Evolutionary conservation across 1,140 invertebrate species (phyloP).

Genomic region (Pissodes strobi): DNA sequence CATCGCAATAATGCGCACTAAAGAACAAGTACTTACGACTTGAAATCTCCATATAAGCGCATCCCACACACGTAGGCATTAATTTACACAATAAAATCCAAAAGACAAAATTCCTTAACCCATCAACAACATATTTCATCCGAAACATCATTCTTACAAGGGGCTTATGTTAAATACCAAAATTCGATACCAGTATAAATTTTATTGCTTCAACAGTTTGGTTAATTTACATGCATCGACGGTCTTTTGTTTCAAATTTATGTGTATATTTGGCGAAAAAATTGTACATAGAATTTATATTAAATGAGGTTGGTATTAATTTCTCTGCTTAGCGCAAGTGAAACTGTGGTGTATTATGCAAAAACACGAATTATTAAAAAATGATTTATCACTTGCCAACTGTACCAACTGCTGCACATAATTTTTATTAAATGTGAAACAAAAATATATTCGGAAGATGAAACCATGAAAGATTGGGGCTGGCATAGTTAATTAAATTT

Average conservation of each 20-base stretch:
- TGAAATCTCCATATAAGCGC: constrained; percentile 13
- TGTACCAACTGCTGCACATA: no score
- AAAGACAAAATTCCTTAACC: constrained; percentile 27
- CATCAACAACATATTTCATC: constrained; percentile 18
- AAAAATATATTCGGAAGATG: no score
- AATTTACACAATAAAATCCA: constrained; percentile 13
- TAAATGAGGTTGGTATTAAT: no score
- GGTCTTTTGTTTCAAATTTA: constrained; percentile 24
- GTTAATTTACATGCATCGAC: constrained; percentile 10
- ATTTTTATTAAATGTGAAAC: no score
- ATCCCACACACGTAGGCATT: constrained; percentile 12
- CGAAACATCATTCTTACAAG: constrained; percentile 17
- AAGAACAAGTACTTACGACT: no score
- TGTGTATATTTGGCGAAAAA: not conserved
- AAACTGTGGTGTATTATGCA: no score
- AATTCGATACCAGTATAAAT: constrained; percentile 28
- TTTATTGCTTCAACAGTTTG: constrained; percentile 23
- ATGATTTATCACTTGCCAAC: no score
- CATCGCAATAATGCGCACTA: no score
- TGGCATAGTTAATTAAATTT: constrained; percentile 2
- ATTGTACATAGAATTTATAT: no score
- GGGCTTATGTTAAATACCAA: constrained; percentile 18
- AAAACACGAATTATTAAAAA: no score
- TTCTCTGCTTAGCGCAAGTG: no score
- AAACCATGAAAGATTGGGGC: no score